Evolutionary conservation across 2,888 invertebrate species (phyloP).

Genomic region (Acanthosepion esculentum): DNA sequence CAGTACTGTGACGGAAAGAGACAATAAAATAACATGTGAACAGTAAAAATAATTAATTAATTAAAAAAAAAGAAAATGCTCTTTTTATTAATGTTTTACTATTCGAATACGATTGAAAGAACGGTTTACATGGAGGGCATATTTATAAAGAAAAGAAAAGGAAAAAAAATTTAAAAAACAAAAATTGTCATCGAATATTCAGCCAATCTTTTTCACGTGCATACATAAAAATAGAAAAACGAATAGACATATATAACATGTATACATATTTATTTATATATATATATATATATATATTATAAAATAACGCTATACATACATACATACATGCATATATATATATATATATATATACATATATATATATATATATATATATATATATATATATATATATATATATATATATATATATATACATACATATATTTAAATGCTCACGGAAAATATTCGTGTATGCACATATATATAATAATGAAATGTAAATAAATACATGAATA

Average conservation of each 20-base stretch:
- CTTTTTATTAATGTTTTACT: no score
- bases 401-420: slow-evolving; percentile 14
- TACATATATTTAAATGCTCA: neutral
- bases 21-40: neutral
- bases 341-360: neutral
- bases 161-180: neutral
- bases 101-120: no score
- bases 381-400: neutral
- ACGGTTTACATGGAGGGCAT: neutral
- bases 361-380: neutral
- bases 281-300: neutral
- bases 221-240: slow-evolving; percentile 15
- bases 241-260: neutral
- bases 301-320: neutral
- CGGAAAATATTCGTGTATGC: neutral
- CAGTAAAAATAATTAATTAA: neutral
- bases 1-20: neutral
- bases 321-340: neutral
- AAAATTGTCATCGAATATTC: slow-evolving; percentile 33
- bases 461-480: neutral
- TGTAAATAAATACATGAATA: neutral
- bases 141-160: neutral
- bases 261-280: neutral
- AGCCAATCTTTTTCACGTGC: neutral
- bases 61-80: neutral